A percentile compares a stretch with the other conserved stretches of the same genome.
phyloP scores from a whole-genome alignment of 2,888 invertebrate genomes.

The Amphimallon solstitiale region DNA sequence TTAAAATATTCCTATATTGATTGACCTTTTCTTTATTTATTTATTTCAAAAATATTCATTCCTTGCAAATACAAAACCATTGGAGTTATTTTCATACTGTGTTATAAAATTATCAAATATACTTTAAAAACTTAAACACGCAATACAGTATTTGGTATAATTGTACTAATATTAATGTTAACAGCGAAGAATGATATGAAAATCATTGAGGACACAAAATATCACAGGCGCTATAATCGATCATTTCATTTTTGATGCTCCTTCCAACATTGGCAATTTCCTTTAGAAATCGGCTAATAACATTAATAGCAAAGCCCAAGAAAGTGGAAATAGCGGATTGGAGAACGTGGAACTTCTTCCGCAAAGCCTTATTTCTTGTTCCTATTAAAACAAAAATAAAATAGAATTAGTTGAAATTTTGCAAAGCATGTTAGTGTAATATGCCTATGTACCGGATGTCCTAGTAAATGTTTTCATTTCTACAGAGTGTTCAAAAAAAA shows the following conservation, averaged over 20 bases:
- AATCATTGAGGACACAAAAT: slow-evolving; percentile 26
- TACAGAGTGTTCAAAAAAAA: no score
- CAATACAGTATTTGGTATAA: no score
- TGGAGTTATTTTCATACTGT: no score
- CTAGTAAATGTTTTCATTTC: no score
- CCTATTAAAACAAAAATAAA: slow-evolving; percentile 39
- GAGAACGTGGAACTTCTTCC: slow-evolving; percentile 42
- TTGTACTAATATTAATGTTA: background rate
- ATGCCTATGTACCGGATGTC: no score
- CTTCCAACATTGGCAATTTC: background rate
- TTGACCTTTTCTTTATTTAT: no score
- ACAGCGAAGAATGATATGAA: slow-evolving; percentile 23
- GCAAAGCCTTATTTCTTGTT: slow-evolving; percentile 47
- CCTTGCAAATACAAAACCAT: no score
- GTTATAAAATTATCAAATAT: no score
- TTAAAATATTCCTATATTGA: no score
- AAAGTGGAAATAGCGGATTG: slow-evolving; percentile 11
- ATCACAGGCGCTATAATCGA: slow-evolving; percentile 37
- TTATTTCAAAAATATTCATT: no score
- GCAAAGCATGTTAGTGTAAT: no score
- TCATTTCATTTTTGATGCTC: background rate
- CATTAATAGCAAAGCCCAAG: slow-evolving; percentile 4
- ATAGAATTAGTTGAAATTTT: background rate
- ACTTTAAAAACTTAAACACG: background rate
- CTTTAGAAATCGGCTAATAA: slow-evolving; percentile 20